A percentile compares a stretch with the other conserved stretches of the same genome.
These are phyloP conservation scores for Ectobius pallidus DNA, from an alignment of 2,888 invertebrate species.

Conservation along the genomic window DNA sequence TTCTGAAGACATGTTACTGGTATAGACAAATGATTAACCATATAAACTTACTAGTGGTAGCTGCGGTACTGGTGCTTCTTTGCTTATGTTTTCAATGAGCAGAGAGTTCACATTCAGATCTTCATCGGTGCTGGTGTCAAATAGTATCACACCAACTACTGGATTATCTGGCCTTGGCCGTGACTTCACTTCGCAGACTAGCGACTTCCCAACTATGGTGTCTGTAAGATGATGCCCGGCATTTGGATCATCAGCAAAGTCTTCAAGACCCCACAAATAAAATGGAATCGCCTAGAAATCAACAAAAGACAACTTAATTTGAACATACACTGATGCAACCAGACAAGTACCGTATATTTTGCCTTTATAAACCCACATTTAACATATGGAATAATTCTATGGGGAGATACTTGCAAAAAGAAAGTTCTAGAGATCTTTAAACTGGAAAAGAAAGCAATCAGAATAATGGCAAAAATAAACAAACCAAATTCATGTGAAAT, in stretches of 20 bases:
- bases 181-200: constrained; percentile 61
- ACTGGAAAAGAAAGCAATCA: no score
- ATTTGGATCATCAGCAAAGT: constrained; percentile 58
- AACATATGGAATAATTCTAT: no score
- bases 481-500: no score
- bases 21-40: no score
- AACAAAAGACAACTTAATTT: no score
- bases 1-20: no score
- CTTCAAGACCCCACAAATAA: constrained; percentile 73
- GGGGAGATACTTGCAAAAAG: no score
- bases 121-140: constrained; percentile 67
- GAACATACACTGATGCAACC: no score
- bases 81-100: constrained; percentile 62
- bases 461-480: no score
- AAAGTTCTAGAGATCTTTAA: no score
- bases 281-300: constrained; percentile 68
- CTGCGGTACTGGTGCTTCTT: constrained; percentile 54
- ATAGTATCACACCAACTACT: constrained; percentile 64
- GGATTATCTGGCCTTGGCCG: constrained; percentile 52
- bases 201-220: constrained; percentile 59
- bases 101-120: constrained; percentile 70
- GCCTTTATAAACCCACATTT: no score
- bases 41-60: constrained; percentile 28
- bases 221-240: constrained; percentile 53
- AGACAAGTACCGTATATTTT: no score